A percentile compares a stretch with the other conserved stretches of the same genome.
Evolutionary conservation across 2,888 invertebrate genomes (phyloP).

Genomic region (Drosophila anceps): DNA sequence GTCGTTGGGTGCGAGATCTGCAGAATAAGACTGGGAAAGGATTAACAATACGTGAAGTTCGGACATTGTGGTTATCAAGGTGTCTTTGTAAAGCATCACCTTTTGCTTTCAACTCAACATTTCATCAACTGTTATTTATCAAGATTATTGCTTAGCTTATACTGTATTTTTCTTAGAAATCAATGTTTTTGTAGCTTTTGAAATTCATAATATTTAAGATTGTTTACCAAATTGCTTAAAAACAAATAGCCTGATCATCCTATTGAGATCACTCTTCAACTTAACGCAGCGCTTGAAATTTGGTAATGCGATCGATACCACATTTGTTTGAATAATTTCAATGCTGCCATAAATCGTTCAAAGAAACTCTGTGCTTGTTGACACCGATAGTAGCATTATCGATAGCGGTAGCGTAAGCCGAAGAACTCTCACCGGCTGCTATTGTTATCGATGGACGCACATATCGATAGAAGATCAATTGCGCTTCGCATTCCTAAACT

Average conservation of each 20-base stretch:
- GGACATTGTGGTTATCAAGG: too few relatives aligned
- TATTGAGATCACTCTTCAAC: neutral
- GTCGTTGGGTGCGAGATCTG: too few relatives aligned
- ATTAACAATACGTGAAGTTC: too few relatives aligned
- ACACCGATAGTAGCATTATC: neutral
- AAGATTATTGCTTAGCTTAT: too few relatives aligned
- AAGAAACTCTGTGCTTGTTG: slow-evolving; percentile 12
- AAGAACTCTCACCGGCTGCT: neutral
- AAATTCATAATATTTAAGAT: neutral
- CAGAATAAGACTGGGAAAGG: too few relatives aligned
- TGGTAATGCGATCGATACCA: neutral
- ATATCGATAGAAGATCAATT: slow-evolving; percentile 51
- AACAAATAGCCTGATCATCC: neutral
- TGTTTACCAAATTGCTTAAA: neutral
- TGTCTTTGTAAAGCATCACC: too few relatives aligned
- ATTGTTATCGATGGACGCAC: slow-evolving; percentile 7
- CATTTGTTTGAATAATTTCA: neutral
- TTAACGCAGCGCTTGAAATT: neutral
- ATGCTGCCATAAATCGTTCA: neutral
- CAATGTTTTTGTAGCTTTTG: neutral
- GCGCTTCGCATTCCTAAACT: slow-evolving; percentile 59
- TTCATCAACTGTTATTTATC: too few relatives aligned
- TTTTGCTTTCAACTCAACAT: too few relatives aligned
- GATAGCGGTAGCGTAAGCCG: neutral
- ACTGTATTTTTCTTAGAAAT: too few relatives aligned